Base-by-base conservation (phyloP, 35 echinoderm and acorn worm genomes). In the Apostichopus japonicus region DNA sequence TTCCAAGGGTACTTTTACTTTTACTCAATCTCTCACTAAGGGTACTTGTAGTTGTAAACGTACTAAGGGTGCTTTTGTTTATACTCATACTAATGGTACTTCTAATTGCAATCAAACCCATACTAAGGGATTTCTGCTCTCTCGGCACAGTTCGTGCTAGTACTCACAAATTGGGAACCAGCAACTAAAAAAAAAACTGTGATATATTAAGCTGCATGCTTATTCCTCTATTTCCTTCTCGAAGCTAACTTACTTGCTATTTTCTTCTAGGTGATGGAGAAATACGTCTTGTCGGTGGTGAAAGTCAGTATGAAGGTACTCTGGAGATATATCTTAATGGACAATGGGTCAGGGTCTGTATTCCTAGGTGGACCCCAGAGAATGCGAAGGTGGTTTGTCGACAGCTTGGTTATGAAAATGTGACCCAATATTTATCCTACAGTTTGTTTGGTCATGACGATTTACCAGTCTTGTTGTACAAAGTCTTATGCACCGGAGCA, bases 341-440 rank as follows among this genome's bases (percentile, higher is more conserved):
- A 10, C 33, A 83, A n/a, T 83, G 79, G 79, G 79, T 24, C 4
- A 83, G 33, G 6, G 51, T 83, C 10, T 83, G 79, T 54, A 13
- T 53, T 53, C 24, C 33, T 53, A 51, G 6, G 27, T 83, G 51
- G 51, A 83, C 8, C 79, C 19, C 54, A 4, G 24, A 83, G 16
- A 83, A 83, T 83, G 79, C 65, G 13, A 9, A 78, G 24, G 89
- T 91, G 22, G 89, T 91, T 14, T 91, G 89, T 73, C 89, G 89
- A 16, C 89, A 91, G 89, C 89, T 91, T 17, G 89, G 89, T 13
- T 91, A 75, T 77, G 89, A 71, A 33, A 5, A 16, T 78, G 89
- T 71, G 7, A 11, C 24, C 7, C 16, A 79, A 3, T 67, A 6
- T 11, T 5, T 25, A 22, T 13, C 55, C 89, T 52, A 13, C 8